phyloP scores from a whole-genome alignment of 2,113 vertebrate genomes.

The Bos javanicus region DNA sequence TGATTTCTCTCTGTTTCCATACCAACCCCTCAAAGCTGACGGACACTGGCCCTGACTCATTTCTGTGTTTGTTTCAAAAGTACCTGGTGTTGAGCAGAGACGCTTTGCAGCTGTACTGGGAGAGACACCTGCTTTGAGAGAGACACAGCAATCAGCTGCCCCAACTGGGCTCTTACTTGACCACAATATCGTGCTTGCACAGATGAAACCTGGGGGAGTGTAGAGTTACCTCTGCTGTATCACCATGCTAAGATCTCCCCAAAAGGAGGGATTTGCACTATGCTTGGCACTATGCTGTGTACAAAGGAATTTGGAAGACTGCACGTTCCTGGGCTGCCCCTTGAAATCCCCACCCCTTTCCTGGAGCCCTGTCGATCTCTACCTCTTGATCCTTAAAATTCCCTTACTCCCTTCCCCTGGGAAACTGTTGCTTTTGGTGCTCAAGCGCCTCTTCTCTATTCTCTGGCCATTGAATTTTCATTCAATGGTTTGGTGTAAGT shows the following conservation, averaged over 20 bases:
- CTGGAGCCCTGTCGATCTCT: not conserved
- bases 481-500: not conserved
- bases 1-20: not conserved
- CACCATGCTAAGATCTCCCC: not conserved
- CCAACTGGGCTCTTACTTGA: not conserved
- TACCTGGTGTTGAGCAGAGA: not conserved
- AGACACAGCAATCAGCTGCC: not conserved
- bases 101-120: not conserved
- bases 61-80: not conserved
- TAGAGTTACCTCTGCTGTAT: not conserved
- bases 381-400: not conserved
- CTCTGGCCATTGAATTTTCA: not conserved
- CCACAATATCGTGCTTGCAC: not conserved
- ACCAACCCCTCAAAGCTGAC: not conserved
- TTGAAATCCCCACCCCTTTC: not conserved
- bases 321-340: not conserved
- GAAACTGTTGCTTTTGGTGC: not conserved
- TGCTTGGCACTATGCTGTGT: not conserved
- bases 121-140: not conserved
- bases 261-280: not conserved
- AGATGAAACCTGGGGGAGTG: not conserved
- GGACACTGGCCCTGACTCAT: not conserved
- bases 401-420: not conserved
- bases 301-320: not conserved
- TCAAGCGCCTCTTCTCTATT: not conserved